Base-by-base conservation (phyloP, 92 coral and sea anemone species). In the Palythoa grandis region DNA sequence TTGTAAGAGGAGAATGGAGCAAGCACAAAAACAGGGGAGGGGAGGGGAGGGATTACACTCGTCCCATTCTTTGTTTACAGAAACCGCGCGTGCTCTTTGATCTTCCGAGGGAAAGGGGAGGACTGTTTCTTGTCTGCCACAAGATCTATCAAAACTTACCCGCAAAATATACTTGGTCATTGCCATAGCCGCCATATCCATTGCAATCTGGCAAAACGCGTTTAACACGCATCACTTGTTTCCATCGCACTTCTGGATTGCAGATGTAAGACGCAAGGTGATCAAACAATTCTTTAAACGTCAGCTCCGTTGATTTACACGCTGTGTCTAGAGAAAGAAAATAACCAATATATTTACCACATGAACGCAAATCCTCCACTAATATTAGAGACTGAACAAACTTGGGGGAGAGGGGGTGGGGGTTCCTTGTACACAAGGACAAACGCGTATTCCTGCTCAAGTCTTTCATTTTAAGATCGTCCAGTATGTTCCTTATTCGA, bases 241-340 rank as follows among this genome's bases (percentile, higher is more conserved):
- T 96, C 98, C 98, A 96, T 0, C 99, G 90, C 86, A 93, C 97
- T n/a, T 96, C 99, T 23, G 92, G 88, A 71, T 96, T 96, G 75
- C 91, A 83, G 16, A 96, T 93, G 83, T 93, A 92, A 1, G 85
- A 73, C 3, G 92, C 97, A 56, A 96, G 90, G 80, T 96, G 98
- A 8, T 95, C 97, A 57, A 94, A 96, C 71, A 96, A 92, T 47
- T 93, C 97, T 83, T 93, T 96, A 90, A 96, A 96, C 0, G 95
- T 88, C 95, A 96, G 92, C 75, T 93, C 85, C 25, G 89, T 82
- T 12, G 99, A 92, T 95, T 91, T 93, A 75, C 99, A 96, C 12
- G 99, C 99, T 12, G 99, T 96, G 90, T 96, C 99, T 96, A 80
- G 22, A 38, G 75, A 80, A 15, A 57, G 14, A 68, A 68, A 65